Base-by-base conservation (phyloP, 1,140 invertebrate genomes). In the Delia radicum region DNA sequence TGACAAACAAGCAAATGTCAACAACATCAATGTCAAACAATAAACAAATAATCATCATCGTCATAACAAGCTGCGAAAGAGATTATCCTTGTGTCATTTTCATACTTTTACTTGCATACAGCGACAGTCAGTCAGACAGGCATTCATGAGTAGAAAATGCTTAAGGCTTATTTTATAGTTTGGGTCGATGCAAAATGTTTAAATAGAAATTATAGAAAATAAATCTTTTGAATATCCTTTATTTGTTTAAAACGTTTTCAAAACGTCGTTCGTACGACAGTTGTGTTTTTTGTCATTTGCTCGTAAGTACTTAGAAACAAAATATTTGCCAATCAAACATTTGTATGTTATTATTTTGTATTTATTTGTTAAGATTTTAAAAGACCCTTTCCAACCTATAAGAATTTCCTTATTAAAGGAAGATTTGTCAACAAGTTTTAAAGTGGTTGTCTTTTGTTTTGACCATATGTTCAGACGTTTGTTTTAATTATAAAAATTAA, bases 11-110 rank as follows among this genome's bases (percentile, higher is more conserved):
- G 27, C 65, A 33, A 37, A 69, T 69, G 65, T 69, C 65, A 69
- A 69, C 65, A 33, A 33, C 29, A 69, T 69, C 29, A 69, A 37
- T 69, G 29, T 69, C 29, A 69, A 69, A 69, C 29, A 69, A 69
- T 69, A 33, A 33, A 69, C 65, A 37, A 69, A 69, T 69, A 37
- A 18, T 69, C 65, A 55, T 55, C 46, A 21, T 55, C 48, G n/a
- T 55, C 15, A 67, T 31, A 67, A 31, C 63, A 67, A 67, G 63
- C 63, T 67, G 63, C 63, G 29, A 69, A 21, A 3, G 31, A 33
- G 65, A 69, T 69, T 69, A 69, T 69, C 65, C 65, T 69, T 33
- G 65, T 69, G 31, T 33, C 65, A 69, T 6, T 37, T 29, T 8
- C 2, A 21, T 21, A 10, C 21, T 10, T 33, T 24, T 33, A 69